phyloP scores from a whole-genome alignment of 2,888 invertebrate species.

The Hypena proboscidalis region DNA sequence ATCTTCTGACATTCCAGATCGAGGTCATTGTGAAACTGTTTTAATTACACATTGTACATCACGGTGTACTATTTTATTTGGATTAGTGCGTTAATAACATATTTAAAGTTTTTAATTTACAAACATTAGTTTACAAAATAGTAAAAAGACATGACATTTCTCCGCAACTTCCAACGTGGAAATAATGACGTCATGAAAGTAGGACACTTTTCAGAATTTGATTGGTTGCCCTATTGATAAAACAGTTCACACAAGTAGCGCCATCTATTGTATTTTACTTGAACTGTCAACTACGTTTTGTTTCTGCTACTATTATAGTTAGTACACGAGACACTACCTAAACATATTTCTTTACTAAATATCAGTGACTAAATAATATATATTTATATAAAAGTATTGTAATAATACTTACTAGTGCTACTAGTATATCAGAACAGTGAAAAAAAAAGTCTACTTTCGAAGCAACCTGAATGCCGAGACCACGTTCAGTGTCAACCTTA shows the following conservation, averaged over 20 bases:
- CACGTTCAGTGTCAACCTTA: too few species aligned
- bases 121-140: constrained; percentile 64
- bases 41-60: constrained; percentile 24
- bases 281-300: constrained; percentile 26
- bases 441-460: too few species aligned
- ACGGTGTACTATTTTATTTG: constrained; percentile 16
- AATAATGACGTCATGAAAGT: constrained; percentile 86
- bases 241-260: constrained; percentile 51
- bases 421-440: too few species aligned
- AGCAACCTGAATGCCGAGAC: too few species aligned
- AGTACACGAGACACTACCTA: too few species aligned
- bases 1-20: constrained; percentile 54
- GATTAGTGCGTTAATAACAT: constrained; percentile 41
- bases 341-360: too few species aligned
- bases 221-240: constrained; percentile 70
- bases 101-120: constrained; percentile 41
- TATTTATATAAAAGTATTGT: too few species aligned
- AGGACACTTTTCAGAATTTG: constrained; percentile 71
- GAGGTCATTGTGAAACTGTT: constrained; percentile 54
- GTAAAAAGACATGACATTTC: constrained; percentile 73
- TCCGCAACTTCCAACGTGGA: constrained; percentile 87
- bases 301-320: constrained; percentile 6
- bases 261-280: constrained; percentile 57
- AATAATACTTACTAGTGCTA: too few species aligned
- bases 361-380: too few species aligned